Conservation (phyloP, 2,888 invertebrate species). For the Tromatobia lineatoria region DNA sequence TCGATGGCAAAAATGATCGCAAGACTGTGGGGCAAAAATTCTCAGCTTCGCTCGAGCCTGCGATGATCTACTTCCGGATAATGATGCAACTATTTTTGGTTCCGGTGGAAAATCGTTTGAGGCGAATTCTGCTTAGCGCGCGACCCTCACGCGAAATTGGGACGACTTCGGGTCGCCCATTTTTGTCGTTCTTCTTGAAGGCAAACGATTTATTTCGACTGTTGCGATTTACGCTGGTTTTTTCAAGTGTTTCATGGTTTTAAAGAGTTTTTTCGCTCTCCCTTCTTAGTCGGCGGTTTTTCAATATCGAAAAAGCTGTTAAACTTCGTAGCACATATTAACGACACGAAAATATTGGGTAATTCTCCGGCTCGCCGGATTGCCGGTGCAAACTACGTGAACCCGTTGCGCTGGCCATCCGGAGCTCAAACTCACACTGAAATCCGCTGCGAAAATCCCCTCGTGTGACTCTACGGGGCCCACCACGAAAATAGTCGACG, state of each 20-base stretch:
- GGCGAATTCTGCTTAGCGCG: not conserved
- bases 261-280: not conserved
- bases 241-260: constrained; percentile 22
- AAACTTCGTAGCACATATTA: constrained; percentile 59
- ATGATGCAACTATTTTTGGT: not conserved
- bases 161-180: not conserved
- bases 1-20: not conserved
- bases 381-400: constrained; percentile 69
- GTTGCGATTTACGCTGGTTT: not conserved
- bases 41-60: not conserved
- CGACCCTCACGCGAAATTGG: not conserved
- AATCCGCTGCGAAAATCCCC: constrained; percentile 78
- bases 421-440: constrained; percentile 82
- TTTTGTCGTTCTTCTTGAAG: not conserved
- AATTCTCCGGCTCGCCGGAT: constrained; percentile 60
- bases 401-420: constrained; percentile 80
- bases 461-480: constrained; percentile 80
- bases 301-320: not conserved
- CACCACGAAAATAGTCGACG: constrained; percentile 77
- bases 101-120: not conserved
- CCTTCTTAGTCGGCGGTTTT: not conserved
- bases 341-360: constrained; percentile 6
- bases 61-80: not conserved
- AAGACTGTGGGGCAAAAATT: not conserved
- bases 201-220: not conserved